A percentile compares a stretch with the other conserved stretches of the same genome.
phyloP scores from a whole-genome alignment of 2,888 invertebrate species.

The Hyalella azteca region DNA sequence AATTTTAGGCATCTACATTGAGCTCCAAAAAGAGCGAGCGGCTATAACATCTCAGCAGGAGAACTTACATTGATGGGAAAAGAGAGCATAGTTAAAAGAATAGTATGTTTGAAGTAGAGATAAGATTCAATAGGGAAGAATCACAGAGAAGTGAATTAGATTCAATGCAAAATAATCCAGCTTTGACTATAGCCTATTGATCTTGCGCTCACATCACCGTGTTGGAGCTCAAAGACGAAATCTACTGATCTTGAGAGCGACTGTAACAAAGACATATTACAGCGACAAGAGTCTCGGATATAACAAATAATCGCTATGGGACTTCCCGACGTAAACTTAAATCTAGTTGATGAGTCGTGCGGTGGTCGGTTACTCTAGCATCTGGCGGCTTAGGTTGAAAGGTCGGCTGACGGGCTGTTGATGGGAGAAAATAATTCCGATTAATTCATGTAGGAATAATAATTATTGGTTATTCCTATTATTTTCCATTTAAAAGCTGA shows the following conservation, averaged over 20 bases:
- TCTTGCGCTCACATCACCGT: not conserved
- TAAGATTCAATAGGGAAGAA: not conserved
- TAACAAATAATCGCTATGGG: not conserved
- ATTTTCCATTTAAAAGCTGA: no score
- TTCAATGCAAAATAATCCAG: constrained; percentile 2
- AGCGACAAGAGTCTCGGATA: constrained; percentile 28
- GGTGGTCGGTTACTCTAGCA: constrained; percentile 20
- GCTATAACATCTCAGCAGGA: not conserved
- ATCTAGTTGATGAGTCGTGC: not conserved
- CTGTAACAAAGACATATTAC: constrained; percentile 29
- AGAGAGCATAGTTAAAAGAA: not conserved
- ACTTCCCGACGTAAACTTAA: not conserved
- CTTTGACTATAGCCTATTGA: not conserved
- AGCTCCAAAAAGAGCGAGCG: not conserved
- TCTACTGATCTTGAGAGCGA: not conserved
- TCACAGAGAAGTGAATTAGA: not conserved
- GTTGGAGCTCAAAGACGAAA: not conserved
- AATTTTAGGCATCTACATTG: not conserved
- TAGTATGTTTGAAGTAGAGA: not conserved
- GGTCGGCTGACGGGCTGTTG: constrained; percentile 32
- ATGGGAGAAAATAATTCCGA: not conserved
- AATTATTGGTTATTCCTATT: not conserved
- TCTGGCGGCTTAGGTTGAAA: constrained; percentile 27
- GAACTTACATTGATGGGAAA: not conserved
- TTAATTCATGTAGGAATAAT: not conserved